Evolutionary conservation across 2,113 vertebrate species (phyloP).

Genomic region (Ceyx melanurus): DNA sequence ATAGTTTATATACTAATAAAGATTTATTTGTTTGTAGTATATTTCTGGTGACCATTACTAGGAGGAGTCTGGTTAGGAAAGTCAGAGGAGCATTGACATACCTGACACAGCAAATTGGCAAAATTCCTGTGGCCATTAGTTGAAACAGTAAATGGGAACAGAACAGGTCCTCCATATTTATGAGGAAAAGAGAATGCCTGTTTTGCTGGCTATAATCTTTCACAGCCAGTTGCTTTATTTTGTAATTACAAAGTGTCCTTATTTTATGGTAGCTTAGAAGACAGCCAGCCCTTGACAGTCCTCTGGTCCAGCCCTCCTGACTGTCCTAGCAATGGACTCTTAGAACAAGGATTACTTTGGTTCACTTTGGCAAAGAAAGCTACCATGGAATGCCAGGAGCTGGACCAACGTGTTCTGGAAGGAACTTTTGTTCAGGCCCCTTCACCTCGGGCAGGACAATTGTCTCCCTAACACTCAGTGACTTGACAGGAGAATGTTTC

Average conservation of each 20-base stretch:
- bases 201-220: background rate
- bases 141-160: conserved; percentile 11
- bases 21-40: background rate
- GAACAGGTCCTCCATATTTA: conserved; percentile 38
- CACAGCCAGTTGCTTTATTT: conserved; percentile 31
- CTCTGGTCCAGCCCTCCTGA: background rate
- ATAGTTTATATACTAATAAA: background rate
- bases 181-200: background rate
- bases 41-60: background rate
- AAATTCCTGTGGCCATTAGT: conserved; percentile 2
- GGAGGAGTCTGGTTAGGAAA: background rate
- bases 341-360: background rate
- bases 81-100: background rate
- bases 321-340: background rate
- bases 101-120: conserved; percentile 40
- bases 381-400: background rate
- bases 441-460: background rate
- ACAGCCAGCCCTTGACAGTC: background rate
- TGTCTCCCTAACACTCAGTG: background rate
- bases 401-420: background rate
- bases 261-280: background rate
- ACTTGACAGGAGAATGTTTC: background rate
- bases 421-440: background rate
- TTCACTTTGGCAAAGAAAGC: background rate
- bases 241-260: background rate